Evolutionary conservation across 2,888 invertebrate genomes (phyloP).

Genomic region (Himalopsyche tibetana): DNA sequence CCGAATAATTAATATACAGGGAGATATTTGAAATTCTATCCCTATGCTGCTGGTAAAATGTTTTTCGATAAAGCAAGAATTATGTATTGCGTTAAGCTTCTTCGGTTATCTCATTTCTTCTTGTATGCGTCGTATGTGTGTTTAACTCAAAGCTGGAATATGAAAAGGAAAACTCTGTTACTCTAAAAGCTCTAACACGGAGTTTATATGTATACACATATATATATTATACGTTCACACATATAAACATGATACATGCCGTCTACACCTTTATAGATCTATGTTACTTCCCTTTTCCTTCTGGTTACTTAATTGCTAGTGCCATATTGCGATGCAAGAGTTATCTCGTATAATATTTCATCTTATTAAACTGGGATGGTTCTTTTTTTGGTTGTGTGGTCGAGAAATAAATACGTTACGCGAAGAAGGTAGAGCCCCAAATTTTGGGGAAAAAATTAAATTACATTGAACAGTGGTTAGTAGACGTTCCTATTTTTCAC

Average conservation of each 20-base stretch:
- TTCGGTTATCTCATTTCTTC: slow-evolving; percentile 1
- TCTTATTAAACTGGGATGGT: background rate
- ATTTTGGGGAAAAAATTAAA: no score
- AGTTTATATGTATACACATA: background rate
- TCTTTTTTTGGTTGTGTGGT: no score
- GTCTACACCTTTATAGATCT: background rate
- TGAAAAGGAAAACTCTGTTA: slow-evolving; percentile 8
- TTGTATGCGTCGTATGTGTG: background rate
- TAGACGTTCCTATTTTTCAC: no score
- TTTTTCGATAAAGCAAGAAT: background rate
- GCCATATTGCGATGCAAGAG: slow-evolving; percentile 14
- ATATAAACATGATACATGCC: background rate
- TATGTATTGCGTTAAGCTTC: background rate
- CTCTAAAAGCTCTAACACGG: background rate
- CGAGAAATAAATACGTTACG: no score
- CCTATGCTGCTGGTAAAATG: no score
- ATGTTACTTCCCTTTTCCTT: slow-evolving; percentile 17
- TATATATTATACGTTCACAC: background rate
- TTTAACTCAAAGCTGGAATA: slow-evolving; percentile 6
- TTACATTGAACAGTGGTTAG: no score
- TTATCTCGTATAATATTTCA: background rate
- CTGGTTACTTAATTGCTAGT: slow-evolving; percentile 22
- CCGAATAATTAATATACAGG: no score
- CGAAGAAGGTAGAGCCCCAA: no score
- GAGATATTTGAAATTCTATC: no score